Conservation (phyloP, 2,797 vertebrate genomes). For the Nasua narica region DNA sequence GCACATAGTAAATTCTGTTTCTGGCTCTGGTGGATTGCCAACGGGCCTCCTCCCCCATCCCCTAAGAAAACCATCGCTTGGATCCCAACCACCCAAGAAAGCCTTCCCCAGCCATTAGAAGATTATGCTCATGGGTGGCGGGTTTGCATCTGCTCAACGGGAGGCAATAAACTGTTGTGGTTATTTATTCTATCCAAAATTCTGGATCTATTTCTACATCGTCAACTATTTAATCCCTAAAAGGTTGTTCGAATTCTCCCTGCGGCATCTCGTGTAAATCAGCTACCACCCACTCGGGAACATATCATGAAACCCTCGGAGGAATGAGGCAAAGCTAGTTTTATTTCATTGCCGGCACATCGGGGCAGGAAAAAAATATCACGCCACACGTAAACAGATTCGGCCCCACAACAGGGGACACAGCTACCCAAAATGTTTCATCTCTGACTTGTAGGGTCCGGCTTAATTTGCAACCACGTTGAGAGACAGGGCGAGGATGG, state of each 20-base stretch:
- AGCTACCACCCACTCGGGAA: background rate
- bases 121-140: background rate
- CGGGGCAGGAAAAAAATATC: background rate
- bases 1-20: background rate
- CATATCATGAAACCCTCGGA: background rate
- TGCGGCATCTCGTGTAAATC: background rate
- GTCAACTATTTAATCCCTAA: background rate
- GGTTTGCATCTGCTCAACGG: background rate
- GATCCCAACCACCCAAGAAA: background rate
- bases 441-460: background rate
- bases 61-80: background rate
- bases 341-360: background rate
- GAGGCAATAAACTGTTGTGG: background rate
- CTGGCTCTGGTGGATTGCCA: background rate
- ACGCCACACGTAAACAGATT: accelerated
- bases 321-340: background rate
- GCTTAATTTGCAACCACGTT: background rate
- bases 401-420: background rate
- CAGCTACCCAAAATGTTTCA: background rate
- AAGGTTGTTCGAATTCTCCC: background rate
- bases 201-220: background rate
- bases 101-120: background rate
- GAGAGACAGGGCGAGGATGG: background rate
- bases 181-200: slow-evolving; percentile 20
- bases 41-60: background rate